These are phyloP conservation scores for Istiophorus platypterus DNA, from an alignment of 2,113 vertebrate species.

Conservation along the genomic window DNA sequence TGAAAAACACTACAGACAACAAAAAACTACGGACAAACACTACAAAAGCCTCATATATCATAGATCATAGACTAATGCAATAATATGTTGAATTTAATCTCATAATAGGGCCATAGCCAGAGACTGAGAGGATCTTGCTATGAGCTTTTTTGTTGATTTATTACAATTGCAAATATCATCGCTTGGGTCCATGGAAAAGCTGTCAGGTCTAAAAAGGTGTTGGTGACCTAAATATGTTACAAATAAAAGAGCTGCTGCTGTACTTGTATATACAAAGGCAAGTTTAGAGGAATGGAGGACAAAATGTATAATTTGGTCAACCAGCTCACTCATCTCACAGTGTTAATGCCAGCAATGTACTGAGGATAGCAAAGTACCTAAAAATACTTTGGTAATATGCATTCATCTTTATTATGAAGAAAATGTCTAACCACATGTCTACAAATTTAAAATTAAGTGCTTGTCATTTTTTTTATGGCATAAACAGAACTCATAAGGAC, in stretches of 20 bases:
- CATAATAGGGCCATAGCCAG: slow-evolving; percentile 81
- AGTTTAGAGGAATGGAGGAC: not conserved
- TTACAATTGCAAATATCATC: slow-evolving; percentile 85
- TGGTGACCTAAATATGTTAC: not conserved
- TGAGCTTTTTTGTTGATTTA: slow-evolving; percentile 84
- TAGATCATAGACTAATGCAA: not conserved
- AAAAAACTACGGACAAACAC: not conserved
- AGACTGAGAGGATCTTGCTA: slow-evolving; percentile 85
- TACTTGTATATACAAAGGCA: not conserved
- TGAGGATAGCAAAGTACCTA: not conserved
- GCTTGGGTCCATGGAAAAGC: slow-evolving; percentile 83
- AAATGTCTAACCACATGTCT: too few relatives aligned
- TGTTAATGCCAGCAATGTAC: not conserved
- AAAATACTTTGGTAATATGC: not conserved
- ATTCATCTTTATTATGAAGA: too few relatives aligned
- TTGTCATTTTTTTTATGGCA: too few relatives aligned
- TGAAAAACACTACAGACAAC: not conserved
- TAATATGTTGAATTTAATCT: not conserved
- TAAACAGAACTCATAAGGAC: too few relatives aligned
- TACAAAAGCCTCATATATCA: not conserved
- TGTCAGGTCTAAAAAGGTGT: slow-evolving; percentile 77
- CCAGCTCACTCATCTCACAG: not conserved
- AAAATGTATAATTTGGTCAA: not conserved
- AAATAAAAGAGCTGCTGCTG: not conserved
- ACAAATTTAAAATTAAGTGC: too few relatives aligned